Percentiles rank a stretch among this genome's conserved stretches.
These are phyloP conservation scores for Urocynchramus pylzowi DNA, from an alignment of 2,113 vertebrate species.

Conservation along the genomic window DNA sequence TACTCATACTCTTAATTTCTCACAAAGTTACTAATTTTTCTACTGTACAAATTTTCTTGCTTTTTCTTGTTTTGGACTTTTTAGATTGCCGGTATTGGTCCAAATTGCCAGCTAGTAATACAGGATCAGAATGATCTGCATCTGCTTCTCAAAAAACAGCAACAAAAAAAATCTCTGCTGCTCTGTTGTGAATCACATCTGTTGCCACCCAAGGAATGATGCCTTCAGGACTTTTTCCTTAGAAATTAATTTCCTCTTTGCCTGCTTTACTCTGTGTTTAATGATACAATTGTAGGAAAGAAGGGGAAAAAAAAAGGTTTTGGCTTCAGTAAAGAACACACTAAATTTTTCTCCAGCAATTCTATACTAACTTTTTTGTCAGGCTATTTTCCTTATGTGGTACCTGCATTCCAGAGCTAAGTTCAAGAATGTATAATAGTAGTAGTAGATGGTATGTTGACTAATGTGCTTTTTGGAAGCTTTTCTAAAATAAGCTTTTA, in stretches of 20 bases:
- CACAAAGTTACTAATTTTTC: neutral
- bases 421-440: neutral
- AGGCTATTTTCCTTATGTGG: neutral
- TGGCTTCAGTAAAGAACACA: neutral
- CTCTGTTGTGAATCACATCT: slow-evolving; percentile 40
- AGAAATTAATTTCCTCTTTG: slow-evolving; percentile 58
- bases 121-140: neutral
- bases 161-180: neutral
- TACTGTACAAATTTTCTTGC: neutral
- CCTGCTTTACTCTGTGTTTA: slow-evolving; percentile 66
- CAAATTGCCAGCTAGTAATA: neutral
- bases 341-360: neutral
- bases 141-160: slow-evolving; percentile 24
- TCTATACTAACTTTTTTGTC: neutral
- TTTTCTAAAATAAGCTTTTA: neutral
- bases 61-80: neutral
- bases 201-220: slow-evolving; percentile 45
- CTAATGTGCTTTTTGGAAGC: neutral
- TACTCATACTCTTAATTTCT: neutral
- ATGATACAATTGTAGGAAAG: slow-evolving; percentile 9
- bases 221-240: slow-evolving; percentile 54
- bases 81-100: neutral
- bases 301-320: neutral
- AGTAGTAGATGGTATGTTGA: neutral
- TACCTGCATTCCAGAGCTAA: neutral